Base-by-base conservation (phyloP, 1,140 invertebrate genomes). In the Prorops nasuta region DNA sequence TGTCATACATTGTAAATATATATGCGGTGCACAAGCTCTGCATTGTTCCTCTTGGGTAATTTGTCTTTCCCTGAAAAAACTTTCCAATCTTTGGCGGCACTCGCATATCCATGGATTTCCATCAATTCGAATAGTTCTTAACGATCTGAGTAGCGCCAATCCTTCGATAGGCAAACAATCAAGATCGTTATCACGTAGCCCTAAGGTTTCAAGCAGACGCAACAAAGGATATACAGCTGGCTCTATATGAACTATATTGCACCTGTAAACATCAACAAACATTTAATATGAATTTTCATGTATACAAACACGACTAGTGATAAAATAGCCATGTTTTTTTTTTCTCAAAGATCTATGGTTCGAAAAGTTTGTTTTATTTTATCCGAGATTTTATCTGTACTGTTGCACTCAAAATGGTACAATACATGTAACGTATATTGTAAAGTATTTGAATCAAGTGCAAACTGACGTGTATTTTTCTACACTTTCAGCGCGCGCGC, bases 81-180 rank as follows among this genome's bases (percentile, higher is more conserved):
- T 44, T 2, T 54, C 49, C 8, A 70, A 24, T n/a, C 21, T 46
- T 2, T 28, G 6, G 14, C 56, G 41, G 12, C 67, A 70, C 3
- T 67, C 56, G 46, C 67, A 70, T 1, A 66, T 36, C 67, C 67
- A 70, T 1, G 67, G 67, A 38, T 70, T 70, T 1, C 60, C 59
- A 22, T 63, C 63, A 17, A 68, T 58, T 2, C 58, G 54, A 6
- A 70, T 48, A 2, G 42, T 51, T 10, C 28, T 62, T 4, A 70
- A 47, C 15, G 12, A 36, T 3, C 16, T 38, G 19, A 70, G 35
- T 6, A 51, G 38, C 0, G 19, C 16, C 3, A 70, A 18, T 7
- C 56, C 52, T 7, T 70, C 57, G 18, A 52, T 54, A 18, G 66
- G 55, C 16, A 70, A 40, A 43, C 67, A 70, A 48, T 66, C 58